These are phyloP conservation scores for Nephrotoma flavescens DNA, from an alignment of 2,888 invertebrate genomes.

Conservation along the genomic window DNA sequence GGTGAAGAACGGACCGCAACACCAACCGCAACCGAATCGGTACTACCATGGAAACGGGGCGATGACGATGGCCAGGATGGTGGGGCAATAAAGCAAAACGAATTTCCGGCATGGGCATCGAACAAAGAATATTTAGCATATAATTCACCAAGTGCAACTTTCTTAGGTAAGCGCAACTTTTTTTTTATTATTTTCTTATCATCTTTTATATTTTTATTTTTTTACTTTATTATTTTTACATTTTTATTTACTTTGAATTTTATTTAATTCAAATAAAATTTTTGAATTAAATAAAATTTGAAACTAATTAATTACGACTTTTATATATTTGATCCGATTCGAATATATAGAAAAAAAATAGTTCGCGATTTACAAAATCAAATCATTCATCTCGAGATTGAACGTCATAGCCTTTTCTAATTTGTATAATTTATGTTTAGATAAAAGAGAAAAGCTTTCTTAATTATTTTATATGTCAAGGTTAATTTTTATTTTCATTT, in stretches of 20 bases:
- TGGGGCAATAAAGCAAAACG: constrained; percentile 60
- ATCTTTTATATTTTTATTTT: neutral
- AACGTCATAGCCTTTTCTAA: neutral
- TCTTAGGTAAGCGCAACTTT: constrained; percentile 50
- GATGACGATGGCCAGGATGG: constrained; percentile 57
- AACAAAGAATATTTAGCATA: constrained; percentile 88
- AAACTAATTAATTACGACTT: neutral
- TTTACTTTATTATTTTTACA: neutral
- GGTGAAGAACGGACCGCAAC: constrained; percentile 62
- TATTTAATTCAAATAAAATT: neutral
- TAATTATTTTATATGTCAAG: neutral
- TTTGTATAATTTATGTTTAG: neutral
- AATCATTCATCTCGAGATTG: neutral
- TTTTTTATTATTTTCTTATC: neutral
- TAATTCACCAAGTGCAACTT: constrained; percentile 81
- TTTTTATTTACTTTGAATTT: neutral
- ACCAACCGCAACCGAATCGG: constrained; percentile 76
- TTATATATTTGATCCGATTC: neutral
- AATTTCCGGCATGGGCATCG: constrained; percentile 90
- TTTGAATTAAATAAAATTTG: neutral
- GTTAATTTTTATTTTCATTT: neutral
- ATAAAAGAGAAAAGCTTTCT: neutral
- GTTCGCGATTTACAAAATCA: neutral
- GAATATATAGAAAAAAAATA: neutral
- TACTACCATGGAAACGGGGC: constrained; percentile 83